phyloP scores from a whole-genome alignment of 2,888 invertebrate genomes.

The Orchestes rusci region DNA sequence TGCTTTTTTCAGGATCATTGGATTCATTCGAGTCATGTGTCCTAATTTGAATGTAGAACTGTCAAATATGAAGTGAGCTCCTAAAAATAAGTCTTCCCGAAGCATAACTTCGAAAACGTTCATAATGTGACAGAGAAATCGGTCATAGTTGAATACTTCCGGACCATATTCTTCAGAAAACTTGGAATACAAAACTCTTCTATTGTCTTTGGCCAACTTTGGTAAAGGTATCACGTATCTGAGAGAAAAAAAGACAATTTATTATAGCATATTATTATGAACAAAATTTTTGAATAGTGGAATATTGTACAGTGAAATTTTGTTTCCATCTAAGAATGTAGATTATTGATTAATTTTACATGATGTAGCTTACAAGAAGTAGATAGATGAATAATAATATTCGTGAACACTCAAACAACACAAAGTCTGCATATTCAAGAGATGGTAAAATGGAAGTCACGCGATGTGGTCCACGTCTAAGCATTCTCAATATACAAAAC shows the following conservation, averaged over 20 bases:
- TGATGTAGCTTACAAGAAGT: no score
- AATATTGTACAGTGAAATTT: background rate
- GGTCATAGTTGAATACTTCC: constrained; percentile 10
- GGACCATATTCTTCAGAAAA: constrained; percentile 12
- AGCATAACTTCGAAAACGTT: constrained; percentile 21
- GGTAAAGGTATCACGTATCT: constrained; percentile 20
- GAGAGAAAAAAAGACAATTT: background rate
- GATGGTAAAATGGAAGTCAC: no score
- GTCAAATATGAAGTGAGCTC: constrained; percentile 19
- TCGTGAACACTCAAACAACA: no score
- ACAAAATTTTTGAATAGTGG: no score
- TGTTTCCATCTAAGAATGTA: background rate
- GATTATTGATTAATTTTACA: no score
- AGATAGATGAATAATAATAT: no score
- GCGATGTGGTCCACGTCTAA: no score
- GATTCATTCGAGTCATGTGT: constrained; percentile 21
- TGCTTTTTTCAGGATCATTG: constrained; percentile 21
- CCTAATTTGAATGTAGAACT: constrained; percentile 15
- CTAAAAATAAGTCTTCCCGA: constrained; percentile 16
- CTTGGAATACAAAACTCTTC: constrained; percentile 17
- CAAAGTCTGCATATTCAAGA: no score
- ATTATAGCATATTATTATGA: no score
- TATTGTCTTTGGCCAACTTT: constrained; percentile 17
- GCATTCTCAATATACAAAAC: no score
- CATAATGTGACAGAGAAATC: constrained; percentile 5